Conservation (phyloP, 2,113 vertebrate genomes). For the Nesogale talazaci region DNA sequence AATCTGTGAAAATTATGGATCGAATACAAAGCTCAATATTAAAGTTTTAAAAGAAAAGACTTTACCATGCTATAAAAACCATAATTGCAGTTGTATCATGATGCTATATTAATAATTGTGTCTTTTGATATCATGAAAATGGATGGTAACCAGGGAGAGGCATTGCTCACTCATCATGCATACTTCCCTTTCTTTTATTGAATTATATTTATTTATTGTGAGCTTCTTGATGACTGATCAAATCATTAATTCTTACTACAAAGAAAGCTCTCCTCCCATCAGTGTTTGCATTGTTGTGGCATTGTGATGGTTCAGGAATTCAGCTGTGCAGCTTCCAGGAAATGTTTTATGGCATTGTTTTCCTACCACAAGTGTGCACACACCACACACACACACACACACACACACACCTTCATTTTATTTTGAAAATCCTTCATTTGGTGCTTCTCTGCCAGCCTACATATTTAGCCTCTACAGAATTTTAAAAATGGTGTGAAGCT, state of each 20-base stretch:
- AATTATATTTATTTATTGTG: not conserved
- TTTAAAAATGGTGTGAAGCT: not conserved
- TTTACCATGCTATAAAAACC: not conserved
- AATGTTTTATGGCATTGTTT: not conserved
- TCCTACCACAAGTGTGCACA: not conserved
- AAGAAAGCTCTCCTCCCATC: not conserved
- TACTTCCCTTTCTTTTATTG: not conserved
- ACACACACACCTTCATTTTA: not conserved
- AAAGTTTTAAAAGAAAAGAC: not conserved
- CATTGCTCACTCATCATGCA: not conserved
- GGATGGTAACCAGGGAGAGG: not conserved
- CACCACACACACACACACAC: too few relatives aligned
- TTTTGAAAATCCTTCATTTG: not conserved
- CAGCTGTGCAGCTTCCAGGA: not conserved
- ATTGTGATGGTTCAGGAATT: not conserved
- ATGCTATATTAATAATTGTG: not conserved
- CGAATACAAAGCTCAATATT: not conserved
- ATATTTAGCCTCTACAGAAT: not conserved
- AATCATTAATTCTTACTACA: slow-evolving; percentile 4
- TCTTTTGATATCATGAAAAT: not conserved
- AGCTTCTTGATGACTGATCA: not conserved
- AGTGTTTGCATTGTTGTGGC: not conserved
- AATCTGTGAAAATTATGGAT: not conserved
- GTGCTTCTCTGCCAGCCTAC: not conserved
- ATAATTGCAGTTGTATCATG: not conserved